Conservation (phyloP, 2,797 vertebrate genomes). For the Melanogrammus aeglefinus region DNA sequence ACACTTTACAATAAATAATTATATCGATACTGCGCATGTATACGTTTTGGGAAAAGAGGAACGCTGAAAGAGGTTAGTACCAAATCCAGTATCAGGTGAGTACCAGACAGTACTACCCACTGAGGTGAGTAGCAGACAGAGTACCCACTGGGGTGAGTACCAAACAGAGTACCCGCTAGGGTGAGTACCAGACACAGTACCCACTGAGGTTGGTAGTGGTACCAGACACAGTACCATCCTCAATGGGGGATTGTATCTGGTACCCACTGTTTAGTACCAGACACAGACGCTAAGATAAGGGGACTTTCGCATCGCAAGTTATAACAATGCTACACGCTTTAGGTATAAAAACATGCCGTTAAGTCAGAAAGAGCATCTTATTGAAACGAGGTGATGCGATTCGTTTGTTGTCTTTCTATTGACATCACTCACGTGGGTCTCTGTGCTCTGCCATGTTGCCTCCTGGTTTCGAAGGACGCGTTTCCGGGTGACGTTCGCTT, state of each 20-base stretch:
- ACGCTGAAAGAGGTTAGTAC: background rate
- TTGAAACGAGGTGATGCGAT: background rate
- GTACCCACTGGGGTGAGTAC: no score
- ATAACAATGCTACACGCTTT: background rate
- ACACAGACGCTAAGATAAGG: background rate
- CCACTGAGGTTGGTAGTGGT: no score
- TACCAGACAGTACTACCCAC: no score
- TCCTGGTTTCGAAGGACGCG: conserved; percentile 28
- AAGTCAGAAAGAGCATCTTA: background rate
- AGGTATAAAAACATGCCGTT: background rate
- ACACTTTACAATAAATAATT: background rate
- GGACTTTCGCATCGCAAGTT: background rate
- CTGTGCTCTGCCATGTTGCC: conserved; percentile 70
- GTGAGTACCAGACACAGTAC: background rate
- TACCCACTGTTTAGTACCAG: no score
- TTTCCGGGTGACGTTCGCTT: conserved; percentile 67
- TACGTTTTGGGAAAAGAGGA: no score
- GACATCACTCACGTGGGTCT: conserved; percentile 69
- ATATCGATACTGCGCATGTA: background rate
- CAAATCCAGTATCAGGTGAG: background rate
- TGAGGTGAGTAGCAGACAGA: background rate
- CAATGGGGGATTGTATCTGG: no score
- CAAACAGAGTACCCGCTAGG: no score
- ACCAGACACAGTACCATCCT: no score
- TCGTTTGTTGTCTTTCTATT: conserved; percentile 13